Conservation (phyloP, 2,888 invertebrate species). For the Drosophila ezoana region DNA sequence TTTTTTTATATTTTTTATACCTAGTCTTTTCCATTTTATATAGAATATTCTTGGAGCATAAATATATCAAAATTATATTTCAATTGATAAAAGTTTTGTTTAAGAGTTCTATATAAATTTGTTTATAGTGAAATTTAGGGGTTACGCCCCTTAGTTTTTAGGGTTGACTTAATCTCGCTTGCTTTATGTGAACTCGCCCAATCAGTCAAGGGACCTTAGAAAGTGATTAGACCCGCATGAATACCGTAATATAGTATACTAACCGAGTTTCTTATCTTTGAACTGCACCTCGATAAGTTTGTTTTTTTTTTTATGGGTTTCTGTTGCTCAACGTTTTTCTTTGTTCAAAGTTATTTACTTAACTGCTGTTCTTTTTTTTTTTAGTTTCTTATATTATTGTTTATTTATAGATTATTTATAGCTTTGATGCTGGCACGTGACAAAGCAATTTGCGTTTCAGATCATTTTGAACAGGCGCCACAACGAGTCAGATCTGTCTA, state of each 20-base stretch:
- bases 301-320: background rate
- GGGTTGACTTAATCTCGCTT: too few relatives aligned
- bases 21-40: background rate
- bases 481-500: conserved; percentile 13
- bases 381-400: conserved; percentile 1
- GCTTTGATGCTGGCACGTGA: conserved; percentile 48
- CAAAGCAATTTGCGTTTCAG: conserved; percentile 56
- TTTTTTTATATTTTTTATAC: background rate
- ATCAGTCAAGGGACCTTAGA: background rate
- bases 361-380: conserved; percentile 18
- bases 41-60: background rate
- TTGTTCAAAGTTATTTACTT: conserved; percentile 23
- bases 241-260: background rate
- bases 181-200: background rate
- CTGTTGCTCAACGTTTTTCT: conserved; percentile 11
- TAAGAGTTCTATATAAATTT: too few relatives aligned
- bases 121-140: too few relatives aligned
- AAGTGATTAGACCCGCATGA: conserved; percentile 6
- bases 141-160: too few relatives aligned
- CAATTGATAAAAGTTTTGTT: too few relatives aligned
- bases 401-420: conserved; percentile 35
- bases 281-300: conserved; percentile 10
- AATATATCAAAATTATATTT: too few relatives aligned
- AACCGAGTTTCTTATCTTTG: conserved; percentile 19
- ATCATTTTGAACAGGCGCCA: conserved; percentile 43